phyloP scores from a whole-genome alignment of 2,797 vertebrate genomes.

The Scomberomorus guttatus region DNA sequence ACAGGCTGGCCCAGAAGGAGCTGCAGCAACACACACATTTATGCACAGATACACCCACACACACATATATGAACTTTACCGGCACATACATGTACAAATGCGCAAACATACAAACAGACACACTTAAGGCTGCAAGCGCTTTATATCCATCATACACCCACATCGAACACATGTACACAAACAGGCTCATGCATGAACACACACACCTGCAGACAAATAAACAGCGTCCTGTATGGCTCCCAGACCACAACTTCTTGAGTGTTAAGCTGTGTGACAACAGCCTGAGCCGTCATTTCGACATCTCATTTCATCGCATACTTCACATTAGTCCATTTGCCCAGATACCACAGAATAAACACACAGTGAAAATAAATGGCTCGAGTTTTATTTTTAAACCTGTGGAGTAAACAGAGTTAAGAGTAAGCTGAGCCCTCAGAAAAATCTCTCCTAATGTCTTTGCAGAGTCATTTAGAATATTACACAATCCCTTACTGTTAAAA shows the following conservation, averaged over 20 bases:
- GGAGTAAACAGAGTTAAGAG: constrained; percentile 52
- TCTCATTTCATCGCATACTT: constrained; percentile 81
- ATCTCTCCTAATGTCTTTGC: constrained; percentile 34
- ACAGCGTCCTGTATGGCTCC: constrained; percentile 52
- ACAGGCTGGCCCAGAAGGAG: constrained; percentile 80
- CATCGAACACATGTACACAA: constrained; percentile 30
- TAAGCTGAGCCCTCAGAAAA: constrained; percentile 44
- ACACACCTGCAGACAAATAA: constrained; percentile 70
- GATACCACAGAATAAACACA: constrained; percentile 75
- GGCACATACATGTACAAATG: constrained; percentile 45
- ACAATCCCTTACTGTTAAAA: background rate
- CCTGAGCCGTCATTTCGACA: constrained; percentile 72
- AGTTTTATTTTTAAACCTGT: constrained; percentile 62
- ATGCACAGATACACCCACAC: background rate
- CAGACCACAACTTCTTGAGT: constrained; percentile 72
- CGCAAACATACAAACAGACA: constrained; percentile 59
- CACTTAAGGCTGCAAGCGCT: constrained; percentile 48
- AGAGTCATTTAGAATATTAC: constrained; percentile 29
- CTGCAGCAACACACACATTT: constrained; percentile 52
- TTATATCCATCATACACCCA: constrained; percentile 51
- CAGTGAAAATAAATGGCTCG: constrained; percentile 54
- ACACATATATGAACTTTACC: constrained; percentile 36
- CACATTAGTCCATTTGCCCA: constrained; percentile 73
- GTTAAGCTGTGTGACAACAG: constrained; percentile 79
- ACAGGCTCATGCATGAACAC: constrained; percentile 19